Percentiles rank a stretch among this genome's conserved stretches.
Conservation (phyloP, 2,113 vertebrate species). For the Podocnemis expansa region DNA sequence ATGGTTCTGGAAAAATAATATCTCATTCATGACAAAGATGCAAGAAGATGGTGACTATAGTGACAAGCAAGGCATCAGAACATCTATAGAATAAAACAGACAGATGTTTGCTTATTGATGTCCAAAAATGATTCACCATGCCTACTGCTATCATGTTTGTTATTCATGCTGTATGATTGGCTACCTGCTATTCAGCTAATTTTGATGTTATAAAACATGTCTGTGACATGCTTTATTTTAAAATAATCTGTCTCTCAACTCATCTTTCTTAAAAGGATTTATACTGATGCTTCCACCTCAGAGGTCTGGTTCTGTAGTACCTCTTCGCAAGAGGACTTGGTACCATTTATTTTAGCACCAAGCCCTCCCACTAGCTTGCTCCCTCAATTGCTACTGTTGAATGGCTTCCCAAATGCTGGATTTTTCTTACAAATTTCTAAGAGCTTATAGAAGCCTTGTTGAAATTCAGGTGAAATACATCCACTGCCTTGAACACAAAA, state of each 20-base stretch:
- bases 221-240: background rate
- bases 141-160: background rate
- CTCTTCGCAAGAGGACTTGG: background rate
- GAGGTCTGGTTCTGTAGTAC: background rate
- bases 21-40: too few species aligned
- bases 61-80: background rate
- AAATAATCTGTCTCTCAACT: background rate
- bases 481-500: background rate
- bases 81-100: background rate
- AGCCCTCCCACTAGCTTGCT: background rate
- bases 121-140: background rate
- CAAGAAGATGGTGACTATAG: too few species aligned
- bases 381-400: background rate
- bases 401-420: background rate
- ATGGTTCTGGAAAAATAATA: too few species aligned
- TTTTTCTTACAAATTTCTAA: background rate
- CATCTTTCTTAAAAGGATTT: background rate
- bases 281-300: background rate
- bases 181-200: background rate
- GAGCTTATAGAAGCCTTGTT: background rate
- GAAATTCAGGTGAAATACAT: background rate
- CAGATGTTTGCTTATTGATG: background rate
- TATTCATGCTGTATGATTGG: background rate
- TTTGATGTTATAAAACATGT: background rate
- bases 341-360: too few species aligned